phyloP scores from a whole-genome alignment of 2,797 vertebrate genomes.

The Loriculus beryllinus region DNA sequence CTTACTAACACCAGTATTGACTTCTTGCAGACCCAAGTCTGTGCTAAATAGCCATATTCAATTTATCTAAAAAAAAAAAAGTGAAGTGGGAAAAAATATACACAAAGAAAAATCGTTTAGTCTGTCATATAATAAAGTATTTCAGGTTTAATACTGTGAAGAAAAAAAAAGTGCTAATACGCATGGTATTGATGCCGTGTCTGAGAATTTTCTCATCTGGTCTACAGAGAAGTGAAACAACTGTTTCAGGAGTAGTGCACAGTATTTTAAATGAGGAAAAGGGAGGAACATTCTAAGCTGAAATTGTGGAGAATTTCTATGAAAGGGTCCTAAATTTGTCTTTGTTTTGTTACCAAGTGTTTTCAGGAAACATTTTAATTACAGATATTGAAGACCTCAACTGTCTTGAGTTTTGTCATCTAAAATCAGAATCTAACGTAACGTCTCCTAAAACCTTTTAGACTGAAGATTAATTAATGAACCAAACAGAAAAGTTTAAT shows the following conservation, averaged over 20 bases:
- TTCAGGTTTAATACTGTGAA: background rate
- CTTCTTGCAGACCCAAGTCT: background rate
- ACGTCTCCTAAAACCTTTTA: background rate
- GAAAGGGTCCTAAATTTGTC: background rate
- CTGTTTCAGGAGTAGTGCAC: background rate
- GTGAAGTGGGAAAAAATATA: background rate
- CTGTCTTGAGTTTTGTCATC: background rate
- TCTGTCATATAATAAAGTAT: background rate
- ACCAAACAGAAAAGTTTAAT: background rate
- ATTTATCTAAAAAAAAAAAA: constrained; percentile 12
- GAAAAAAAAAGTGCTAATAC: background rate
- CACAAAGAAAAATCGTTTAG: background rate
- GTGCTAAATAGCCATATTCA: background rate
- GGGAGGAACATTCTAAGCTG: constrained; percentile 27
- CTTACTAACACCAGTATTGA: background rate
- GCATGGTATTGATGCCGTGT: background rate
- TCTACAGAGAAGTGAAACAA: background rate
- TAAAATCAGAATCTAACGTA: constrained; percentile 13
- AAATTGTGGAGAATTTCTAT: background rate
- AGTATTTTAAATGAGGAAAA: constrained; percentile 52
- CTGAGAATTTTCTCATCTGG: background rate
- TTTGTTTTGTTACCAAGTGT: constrained; percentile 9
- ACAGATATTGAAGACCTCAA: constrained; percentile 20
- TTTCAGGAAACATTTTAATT: constrained; percentile 20
- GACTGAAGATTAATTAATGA: background rate